A percentile compares a stretch with the other conserved stretches of the same genome.
Conservation (phyloP, 2,113 vertebrate species). For the Alaudala cheleensis region DNA sequence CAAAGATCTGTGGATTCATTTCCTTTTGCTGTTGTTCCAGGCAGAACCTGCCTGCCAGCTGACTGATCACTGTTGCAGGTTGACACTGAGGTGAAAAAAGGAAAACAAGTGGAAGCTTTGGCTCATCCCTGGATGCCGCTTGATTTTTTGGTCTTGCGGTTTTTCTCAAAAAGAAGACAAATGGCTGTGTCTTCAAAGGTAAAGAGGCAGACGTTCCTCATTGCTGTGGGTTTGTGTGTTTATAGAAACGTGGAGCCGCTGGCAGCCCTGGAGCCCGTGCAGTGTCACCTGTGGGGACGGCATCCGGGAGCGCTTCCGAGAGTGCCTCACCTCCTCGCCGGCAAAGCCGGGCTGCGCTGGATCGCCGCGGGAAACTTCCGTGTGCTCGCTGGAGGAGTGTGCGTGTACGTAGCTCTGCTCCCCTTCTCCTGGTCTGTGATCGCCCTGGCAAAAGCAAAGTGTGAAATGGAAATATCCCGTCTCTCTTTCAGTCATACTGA, state of each 20-base stretch:
- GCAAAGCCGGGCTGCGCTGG: conserved; percentile 80
- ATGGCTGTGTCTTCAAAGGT: not conserved
- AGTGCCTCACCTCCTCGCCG: conserved; percentile 81
- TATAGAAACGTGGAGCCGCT: conserved; percentile 85
- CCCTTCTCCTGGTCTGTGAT: accelerated
- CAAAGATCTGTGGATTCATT: conserved; percentile 34
- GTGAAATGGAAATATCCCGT: not conserved
- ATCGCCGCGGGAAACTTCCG: conserved; percentile 81
- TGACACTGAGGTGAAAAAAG: not conserved
- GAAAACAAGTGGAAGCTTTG: not conserved
- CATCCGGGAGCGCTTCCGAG: conserved; percentile 83
- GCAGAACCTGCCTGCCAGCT: not conserved
- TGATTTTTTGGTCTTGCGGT: not conserved
- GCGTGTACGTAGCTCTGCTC: conserved; percentile 73
- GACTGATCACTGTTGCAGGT: not conserved
- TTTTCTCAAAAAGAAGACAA: not conserved
- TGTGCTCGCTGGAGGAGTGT: conserved; percentile 91
- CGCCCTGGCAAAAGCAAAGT: not conserved
- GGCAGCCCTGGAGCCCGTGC: conserved; percentile 92
- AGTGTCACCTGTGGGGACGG: conserved; percentile 92
- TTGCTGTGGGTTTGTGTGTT: conserved; percentile 48
- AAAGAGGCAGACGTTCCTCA: not conserved
- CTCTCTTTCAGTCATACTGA: not conserved
- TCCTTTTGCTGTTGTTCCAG: conserved; percentile 26
- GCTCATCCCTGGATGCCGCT: not conserved